A percentile compares a stretch with the other conserved stretches of the same genome.
Conservation (phyloP, 1,140 invertebrate species). For the Aphis gossypii region DNA sequence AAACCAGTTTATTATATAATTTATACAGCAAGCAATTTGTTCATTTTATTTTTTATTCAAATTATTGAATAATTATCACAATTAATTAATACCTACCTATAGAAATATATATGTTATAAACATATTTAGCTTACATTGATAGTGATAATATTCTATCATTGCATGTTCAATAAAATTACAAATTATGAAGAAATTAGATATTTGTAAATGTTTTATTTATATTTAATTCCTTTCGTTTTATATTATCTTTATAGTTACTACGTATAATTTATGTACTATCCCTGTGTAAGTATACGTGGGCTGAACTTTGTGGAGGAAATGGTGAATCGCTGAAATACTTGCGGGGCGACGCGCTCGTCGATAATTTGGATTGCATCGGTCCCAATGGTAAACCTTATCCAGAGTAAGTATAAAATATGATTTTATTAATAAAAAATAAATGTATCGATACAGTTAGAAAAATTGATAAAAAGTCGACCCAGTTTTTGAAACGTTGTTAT, state of each 20-base stretch:
- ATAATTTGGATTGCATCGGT: constrained; percentile 77
- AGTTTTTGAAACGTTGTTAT: not conserved
- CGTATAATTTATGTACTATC: constrained; percentile 26
- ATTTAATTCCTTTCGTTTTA: not conserved
- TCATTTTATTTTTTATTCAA: not conserved
- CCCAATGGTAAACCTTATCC: constrained; percentile 83
- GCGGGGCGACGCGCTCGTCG: constrained; percentile 83
- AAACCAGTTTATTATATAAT: constrained; percentile 27
- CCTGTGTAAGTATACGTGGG: constrained; percentile 26
- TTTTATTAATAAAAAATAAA: not conserved
- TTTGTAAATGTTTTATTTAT: not conserved
- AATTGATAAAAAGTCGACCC: not conserved
- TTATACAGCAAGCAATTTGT: not conserved
- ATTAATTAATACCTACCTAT: not conserved
- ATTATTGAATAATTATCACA: not conserved
- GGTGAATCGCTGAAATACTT: constrained; percentile 73
- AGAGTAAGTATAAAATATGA: constrained; percentile 69
- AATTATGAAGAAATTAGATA: not conserved
- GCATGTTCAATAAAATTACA: not conserved
- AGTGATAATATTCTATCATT: not conserved
- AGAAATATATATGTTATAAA: too few relatives aligned
- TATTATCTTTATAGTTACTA: constrained; percentile 8
- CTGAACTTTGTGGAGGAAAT: constrained; percentile 58
- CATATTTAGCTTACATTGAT: not conserved
- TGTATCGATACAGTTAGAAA: not conserved